Percentiles rank a stretch among this genome's conserved stretches.
phyloP scores from a whole-genome alignment of 2,797 vertebrate genomes.

The Eulemur albifrons region DNA sequence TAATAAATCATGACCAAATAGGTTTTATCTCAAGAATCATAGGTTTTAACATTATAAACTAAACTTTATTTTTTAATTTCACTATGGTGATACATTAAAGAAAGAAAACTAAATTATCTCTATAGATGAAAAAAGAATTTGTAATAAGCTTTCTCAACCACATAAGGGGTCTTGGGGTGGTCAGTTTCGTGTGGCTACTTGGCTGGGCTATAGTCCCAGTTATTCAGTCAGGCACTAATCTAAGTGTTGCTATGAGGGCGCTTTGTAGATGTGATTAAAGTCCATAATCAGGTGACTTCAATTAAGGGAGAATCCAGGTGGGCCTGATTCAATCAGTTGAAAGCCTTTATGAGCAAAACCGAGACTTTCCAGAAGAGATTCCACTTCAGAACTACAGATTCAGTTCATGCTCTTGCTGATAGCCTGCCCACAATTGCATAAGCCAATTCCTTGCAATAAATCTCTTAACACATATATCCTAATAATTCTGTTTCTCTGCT shows the following conservation, averaged over 20 bases:
- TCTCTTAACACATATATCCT: background rate
- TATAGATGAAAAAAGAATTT: background rate
- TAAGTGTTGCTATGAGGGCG: background rate
- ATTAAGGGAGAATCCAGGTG: slow-evolving; percentile 20
- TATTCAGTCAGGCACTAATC: slow-evolving; percentile 17
- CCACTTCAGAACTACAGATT: background rate
- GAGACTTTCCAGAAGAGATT: background rate
- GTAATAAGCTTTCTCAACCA: background rate
- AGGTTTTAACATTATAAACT: slow-evolving; percentile 11
- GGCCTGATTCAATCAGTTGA: background rate
- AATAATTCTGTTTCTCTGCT: background rate
- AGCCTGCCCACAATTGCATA: background rate
- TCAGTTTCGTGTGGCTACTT: background rate
- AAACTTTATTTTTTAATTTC: slow-evolving; percentile 5
- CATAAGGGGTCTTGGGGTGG: background rate
- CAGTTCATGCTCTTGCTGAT: background rate
- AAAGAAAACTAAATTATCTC: slow-evolving; percentile 20
- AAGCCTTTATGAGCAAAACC: background rate
- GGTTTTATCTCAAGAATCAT: slow-evolving; percentile 24
- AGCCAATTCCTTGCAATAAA: background rate
- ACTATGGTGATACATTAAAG: background rate
- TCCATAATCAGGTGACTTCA: background rate
- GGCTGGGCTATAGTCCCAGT: background rate
- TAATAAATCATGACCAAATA: slow-evolving; percentile 24
- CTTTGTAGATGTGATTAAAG: slow-evolving; percentile 6